phyloP scores from a whole-genome alignment of 2,888 invertebrate species.

The Cyclophora punctaria region DNA sequence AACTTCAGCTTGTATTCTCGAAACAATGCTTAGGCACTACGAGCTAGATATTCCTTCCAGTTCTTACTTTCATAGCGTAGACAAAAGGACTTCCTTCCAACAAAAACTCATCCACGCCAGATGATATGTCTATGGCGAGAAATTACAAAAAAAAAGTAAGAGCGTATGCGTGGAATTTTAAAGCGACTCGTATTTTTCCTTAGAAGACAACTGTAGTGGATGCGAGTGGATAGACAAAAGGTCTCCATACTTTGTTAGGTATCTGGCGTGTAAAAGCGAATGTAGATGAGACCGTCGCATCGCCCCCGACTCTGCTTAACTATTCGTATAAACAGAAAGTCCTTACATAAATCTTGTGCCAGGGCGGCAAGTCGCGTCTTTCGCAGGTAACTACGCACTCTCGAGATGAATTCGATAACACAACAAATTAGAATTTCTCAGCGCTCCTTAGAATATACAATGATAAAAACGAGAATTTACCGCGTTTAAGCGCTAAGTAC shows the following conservation, averaged over 20 bases:
- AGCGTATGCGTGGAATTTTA: slow-evolving; percentile 58
- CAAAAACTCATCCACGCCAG: slow-evolving; percentile 73
- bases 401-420: slow-evolving; percentile 56
- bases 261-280: slow-evolving; percentile 58
- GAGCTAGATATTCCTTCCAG: slow-evolving; percentile 65
- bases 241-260: slow-evolving; percentile 59
- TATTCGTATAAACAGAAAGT: slow-evolving; percentile 72
- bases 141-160: slow-evolving; percentile 65
- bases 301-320: slow-evolving; percentile 52
- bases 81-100: slow-evolving; percentile 70
- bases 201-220: slow-evolving; percentile 65
- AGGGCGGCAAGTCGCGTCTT: slow-evolving; percentile 50
- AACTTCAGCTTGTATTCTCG: slow-evolving; percentile 61
- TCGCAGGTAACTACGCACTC: slow-evolving; percentile 52
- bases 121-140: slow-evolving; percentile 73
- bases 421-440: slow-evolving; percentile 55
- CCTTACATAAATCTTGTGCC: slow-evolving; percentile 73
- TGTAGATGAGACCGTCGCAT: slow-evolving; percentile 60
- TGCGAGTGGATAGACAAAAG: slow-evolving; percentile 66
- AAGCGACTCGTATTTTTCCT: slow-evolving; percentile 61
- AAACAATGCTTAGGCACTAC: slow-evolving; percentile 60
- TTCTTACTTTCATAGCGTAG: slow-evolving; percentile 68
- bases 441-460: slow-evolving; percentile 33
- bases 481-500: slow-evolving; percentile 37
- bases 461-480: slow-evolving; percentile 47